Evolutionary conservation across 1,140 invertebrate species (phyloP).

Genomic region (Tribolium castaneum): DNA sequence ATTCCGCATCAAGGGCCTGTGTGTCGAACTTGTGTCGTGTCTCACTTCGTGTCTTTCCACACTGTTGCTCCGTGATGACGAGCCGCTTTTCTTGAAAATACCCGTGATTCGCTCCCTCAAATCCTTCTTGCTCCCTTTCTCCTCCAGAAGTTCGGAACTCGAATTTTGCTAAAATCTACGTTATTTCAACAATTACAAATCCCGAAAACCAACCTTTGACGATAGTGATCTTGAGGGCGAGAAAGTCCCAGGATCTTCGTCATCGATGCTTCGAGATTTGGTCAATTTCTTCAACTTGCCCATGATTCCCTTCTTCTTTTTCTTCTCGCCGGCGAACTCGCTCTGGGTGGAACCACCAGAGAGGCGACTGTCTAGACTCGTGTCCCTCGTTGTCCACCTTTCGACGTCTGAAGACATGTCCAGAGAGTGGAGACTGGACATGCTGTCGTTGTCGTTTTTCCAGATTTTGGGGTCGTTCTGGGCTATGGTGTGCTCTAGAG

Average conservation of each 20-base stretch:
- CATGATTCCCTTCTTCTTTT: slow-evolving; percentile 86
- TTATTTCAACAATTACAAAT: slow-evolving; percentile 18
- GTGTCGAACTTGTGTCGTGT: slow-evolving; percentile 61
- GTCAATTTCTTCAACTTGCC: slow-evolving; percentile 86
- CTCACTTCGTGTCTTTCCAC: slow-evolving; percentile 57
- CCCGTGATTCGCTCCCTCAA: slow-evolving; percentile 82
- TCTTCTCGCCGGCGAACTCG: slow-evolving; percentile 78
- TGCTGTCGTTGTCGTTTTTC: slow-evolving; percentile 81
- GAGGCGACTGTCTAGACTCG: slow-evolving; percentile 81
- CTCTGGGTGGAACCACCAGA: slow-evolving; percentile 88
- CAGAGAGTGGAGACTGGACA: slow-evolving; percentile 82
- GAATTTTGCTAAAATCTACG: slow-evolving; percentile 73
- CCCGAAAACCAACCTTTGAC: slow-evolving; percentile 49
- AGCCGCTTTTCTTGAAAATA: slow-evolving; percentile 80
- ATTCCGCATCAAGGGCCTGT: slow-evolving; percentile 61
- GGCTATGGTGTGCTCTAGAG: slow-evolving; percentile 77
- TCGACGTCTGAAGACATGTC: slow-evolving; percentile 71
- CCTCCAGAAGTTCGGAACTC: slow-evolving; percentile 80
- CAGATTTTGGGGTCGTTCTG: slow-evolving; percentile 70
- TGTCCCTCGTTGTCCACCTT: slow-evolving; percentile 70
- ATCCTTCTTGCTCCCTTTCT: slow-evolving; percentile 77
- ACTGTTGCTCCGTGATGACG: slow-evolving; percentile 71
- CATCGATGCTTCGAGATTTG: slow-evolving; percentile 85
- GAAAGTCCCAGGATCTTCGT: slow-evolving; percentile 63
- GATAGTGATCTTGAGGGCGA: slow-evolving; percentile 52